These are phyloP conservation scores for Drosophila subquinaria DNA, from an alignment of 2,888 invertebrate genomes.

Conservation along the genomic window DNA sequence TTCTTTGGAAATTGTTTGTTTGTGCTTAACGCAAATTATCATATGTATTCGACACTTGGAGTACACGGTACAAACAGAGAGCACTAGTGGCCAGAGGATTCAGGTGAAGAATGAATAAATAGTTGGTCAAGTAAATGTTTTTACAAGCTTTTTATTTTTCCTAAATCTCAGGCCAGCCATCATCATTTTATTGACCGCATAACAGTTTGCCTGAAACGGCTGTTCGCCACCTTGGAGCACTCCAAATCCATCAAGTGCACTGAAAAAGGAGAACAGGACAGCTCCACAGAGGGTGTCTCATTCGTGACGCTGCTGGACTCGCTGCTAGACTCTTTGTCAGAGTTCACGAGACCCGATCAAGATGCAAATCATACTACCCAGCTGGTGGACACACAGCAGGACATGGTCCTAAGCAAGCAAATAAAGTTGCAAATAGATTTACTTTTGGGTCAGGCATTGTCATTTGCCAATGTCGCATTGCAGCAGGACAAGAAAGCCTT, in stretches of 20 bases:
- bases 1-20: slow-evolving; percentile 72
- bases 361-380: slow-evolving; percentile 15
- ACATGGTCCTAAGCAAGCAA: slow-evolving; percentile 69
- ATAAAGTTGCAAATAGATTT: slow-evolving; percentile 78
- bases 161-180: slow-evolving; percentile 69
- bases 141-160: neutral
- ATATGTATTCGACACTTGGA: slow-evolving; percentile 83
- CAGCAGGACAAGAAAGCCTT: slow-evolving; percentile 83
- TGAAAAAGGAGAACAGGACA: neutral
- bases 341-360: slow-evolving; percentile 72
- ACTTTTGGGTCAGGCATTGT: slow-evolving; percentile 81
- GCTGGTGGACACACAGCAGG: slow-evolving; percentile 5
- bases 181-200: slow-evolving; percentile 84
- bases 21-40: slow-evolving; percentile 83
- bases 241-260: neutral
- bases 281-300: slow-evolving; percentile 62
- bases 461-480: slow-evolving; percentile 84
- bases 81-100: slow-evolving; percentile 55
- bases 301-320: slow-evolving; percentile 80
- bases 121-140: neutral
- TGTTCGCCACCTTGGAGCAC: slow-evolving; percentile 41
- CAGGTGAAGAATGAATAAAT: slow-evolving; percentile 50
- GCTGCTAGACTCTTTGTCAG: slow-evolving; percentile 72
- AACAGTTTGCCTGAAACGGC: slow-evolving; percentile 80
- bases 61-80: slow-evolving; percentile 77